Percentiles rank a stretch among this genome's conserved stretches.
Evolutionary conservation across 2,113 vertebrate genomes (phyloP).

Genomic region (Charina bottae): DNA sequence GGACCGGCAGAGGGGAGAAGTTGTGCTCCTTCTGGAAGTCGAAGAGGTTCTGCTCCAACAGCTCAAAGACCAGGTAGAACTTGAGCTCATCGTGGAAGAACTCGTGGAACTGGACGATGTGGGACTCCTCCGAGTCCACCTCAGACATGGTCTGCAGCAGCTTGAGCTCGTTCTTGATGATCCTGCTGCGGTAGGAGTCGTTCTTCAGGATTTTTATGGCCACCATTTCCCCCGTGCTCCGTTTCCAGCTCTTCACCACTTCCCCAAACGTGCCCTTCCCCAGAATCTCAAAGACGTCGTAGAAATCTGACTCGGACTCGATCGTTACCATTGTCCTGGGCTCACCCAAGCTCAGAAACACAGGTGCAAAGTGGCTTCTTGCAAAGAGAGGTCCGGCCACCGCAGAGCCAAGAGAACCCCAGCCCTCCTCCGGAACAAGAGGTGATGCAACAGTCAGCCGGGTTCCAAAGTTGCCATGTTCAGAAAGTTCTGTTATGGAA

Average conservation of each 20-base stretch:
- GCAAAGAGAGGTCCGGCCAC: neutral
- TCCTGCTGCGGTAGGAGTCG: slow-evolving; percentile 35
- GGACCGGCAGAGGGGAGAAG: slow-evolving; percentile 67
- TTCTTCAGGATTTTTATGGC: slow-evolving; percentile 78
- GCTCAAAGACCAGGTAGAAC: slow-evolving; percentile 79
- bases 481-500: slow-evolving; percentile 29
- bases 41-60: slow-evolving; percentile 78
- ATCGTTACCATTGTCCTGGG: slow-evolving; percentile 63
- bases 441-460: slow-evolving; percentile 17
- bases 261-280: slow-evolving; percentile 80
- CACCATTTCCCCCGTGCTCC: slow-evolving; percentile 75
- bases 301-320: slow-evolving; percentile 62
- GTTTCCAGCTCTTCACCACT: slow-evolving; percentile 73
- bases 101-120: slow-evolving; percentile 74
- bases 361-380: slow-evolving; percentile 3
- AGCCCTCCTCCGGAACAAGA: neutral
- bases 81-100: slow-evolving; percentile 65
- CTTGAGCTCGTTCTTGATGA: slow-evolving; percentile 74
- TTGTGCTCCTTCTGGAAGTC: slow-evolving; percentile 77
- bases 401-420: slow-evolving; percentile 18
- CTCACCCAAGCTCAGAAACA: neutral
- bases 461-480: slow-evolving; percentile 30
- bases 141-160: slow-evolving; percentile 65
- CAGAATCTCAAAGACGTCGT: slow-evolving; percentile 67
- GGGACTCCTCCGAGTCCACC: slow-evolving; percentile 63